Conservation (phyloP, 2,113 vertebrate species). For the Hipposideros armiger region DNA sequence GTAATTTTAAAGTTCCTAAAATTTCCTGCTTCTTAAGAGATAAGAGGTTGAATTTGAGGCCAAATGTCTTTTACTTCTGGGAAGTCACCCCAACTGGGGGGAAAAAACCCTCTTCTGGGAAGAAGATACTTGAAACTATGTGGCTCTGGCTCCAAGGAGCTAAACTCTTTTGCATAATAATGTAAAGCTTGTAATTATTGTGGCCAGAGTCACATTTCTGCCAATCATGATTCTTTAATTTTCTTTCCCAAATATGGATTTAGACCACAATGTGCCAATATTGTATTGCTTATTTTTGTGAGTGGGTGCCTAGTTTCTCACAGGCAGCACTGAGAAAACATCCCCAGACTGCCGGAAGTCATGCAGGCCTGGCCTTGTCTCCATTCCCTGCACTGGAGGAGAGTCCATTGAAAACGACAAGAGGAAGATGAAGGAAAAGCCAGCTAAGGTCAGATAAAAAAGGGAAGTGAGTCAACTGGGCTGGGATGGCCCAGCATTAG, state of each 20-base stretch:
- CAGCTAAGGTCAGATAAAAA: not conserved
- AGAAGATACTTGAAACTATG: not conserved
- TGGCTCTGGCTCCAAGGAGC: not conserved
- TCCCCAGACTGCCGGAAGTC: not conserved
- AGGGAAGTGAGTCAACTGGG: not conserved
- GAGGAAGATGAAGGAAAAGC: not conserved
- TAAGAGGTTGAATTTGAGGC: not conserved
- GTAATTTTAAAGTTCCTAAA: not conserved
- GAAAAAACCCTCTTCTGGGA: not conserved
- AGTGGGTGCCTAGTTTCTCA: not conserved
- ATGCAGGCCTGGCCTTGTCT: not conserved
- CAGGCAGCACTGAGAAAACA: not conserved
- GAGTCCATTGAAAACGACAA: not conserved
- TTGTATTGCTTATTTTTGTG: conserved; percentile 5
- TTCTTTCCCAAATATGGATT: conserved; percentile 16
- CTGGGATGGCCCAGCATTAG: not conserved
- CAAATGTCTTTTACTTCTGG: not conserved
- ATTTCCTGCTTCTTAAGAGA: not conserved
- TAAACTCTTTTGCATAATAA: not conserved
- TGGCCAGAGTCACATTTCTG: not conserved
- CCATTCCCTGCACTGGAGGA: not conserved
- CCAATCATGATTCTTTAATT: not conserved
- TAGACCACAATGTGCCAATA: not conserved
- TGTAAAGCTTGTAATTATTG: not conserved
- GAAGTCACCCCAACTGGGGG: not conserved